A percentile compares a stretch with the other conserved stretches of the same genome.
phyloP scores from a whole-genome alignment of 2,797 vertebrate genomes.

The Babyrousa celebensis region DNA sequence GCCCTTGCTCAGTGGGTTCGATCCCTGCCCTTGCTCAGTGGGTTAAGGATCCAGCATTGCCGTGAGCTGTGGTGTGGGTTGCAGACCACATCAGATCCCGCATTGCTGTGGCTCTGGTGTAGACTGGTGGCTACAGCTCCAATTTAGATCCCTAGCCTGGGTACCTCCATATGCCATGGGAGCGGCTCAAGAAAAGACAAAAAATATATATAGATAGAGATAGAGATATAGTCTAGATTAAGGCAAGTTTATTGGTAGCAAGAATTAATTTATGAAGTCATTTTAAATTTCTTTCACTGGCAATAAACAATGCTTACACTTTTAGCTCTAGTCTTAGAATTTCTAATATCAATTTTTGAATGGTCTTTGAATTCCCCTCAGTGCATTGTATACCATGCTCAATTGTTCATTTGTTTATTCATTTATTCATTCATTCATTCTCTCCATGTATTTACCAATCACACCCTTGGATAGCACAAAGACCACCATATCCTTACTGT shows the following conservation, averaged over 20 bases:
- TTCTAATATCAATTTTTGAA: conserved; percentile 39
- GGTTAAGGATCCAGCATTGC: too few species aligned
- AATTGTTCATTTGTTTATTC: not conserved
- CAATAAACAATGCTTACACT: not conserved
- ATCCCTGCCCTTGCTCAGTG: too few species aligned
- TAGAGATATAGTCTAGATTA: conserved; percentile 26
- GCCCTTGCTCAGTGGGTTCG: too few species aligned
- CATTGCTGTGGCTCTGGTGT: too few species aligned
- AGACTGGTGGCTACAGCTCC: too few species aligned
- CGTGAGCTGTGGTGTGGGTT: too few species aligned
- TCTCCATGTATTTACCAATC: not conserved
- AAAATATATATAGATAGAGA: too few species aligned
- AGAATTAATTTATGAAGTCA: conserved; percentile 29
- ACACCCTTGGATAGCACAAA: not conserved
- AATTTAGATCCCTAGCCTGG: too few species aligned
- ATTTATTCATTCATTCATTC: not conserved
- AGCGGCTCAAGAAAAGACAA: too few species aligned
- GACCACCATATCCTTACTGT: not conserved
- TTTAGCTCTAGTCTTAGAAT: conserved; percentile 50
- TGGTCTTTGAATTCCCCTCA: conserved; percentile 29
- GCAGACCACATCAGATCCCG: too few species aligned
- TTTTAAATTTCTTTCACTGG: conserved; percentile 47
- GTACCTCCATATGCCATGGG: too few species aligned
- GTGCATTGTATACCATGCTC: not conserved
- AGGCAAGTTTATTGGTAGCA: conserved; percentile 25